These are phyloP conservation scores for Drosophila buzzatii DNA, from an alignment of 2,888 invertebrate genomes.

Conservation along the genomic window DNA sequence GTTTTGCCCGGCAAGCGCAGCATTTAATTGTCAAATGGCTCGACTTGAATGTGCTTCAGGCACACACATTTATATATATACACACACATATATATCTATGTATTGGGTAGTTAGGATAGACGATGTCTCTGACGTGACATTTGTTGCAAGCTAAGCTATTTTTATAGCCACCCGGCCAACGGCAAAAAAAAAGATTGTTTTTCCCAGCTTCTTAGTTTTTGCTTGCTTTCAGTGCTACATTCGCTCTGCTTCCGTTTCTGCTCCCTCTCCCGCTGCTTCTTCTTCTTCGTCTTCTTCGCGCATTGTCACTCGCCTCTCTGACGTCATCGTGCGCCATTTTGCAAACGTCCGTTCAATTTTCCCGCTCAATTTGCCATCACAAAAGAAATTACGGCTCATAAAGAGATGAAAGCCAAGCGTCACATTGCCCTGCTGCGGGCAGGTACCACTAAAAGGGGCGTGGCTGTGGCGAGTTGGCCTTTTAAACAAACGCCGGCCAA, in stretches of 20 bases:
- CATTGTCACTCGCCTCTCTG: slow-evolving; percentile 32
- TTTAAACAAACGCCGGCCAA: slow-evolving; percentile 51
- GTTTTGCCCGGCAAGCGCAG: slow-evolving; percentile 63
- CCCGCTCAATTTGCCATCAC: slow-evolving; percentile 77
- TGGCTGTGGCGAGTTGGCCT: slow-evolving; percentile 30
- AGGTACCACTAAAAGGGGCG: background rate
- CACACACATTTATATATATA: background rate
- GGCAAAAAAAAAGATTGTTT: slow-evolving; percentile 29
- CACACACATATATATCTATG: background rate
- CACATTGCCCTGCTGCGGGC: background rate
- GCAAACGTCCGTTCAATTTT: slow-evolving; percentile 55
- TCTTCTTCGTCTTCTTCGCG: background rate
- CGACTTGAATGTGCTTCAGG: slow-evolving; percentile 9
- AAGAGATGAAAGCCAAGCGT: slow-evolving; percentile 67
- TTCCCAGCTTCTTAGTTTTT: background rate
- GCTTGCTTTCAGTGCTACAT: too few relatives aligned
- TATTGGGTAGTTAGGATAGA: background rate
- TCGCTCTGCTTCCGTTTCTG: background rate
- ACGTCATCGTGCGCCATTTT: slow-evolving; percentile 53
- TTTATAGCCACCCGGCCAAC: slow-evolving; percentile 41
- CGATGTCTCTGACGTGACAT: slow-evolving; percentile 56
- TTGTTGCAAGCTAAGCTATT: slow-evolving; percentile 68
- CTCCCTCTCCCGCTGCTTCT: background rate
- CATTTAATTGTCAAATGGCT: slow-evolving; percentile 77
- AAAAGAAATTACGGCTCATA: slow-evolving; percentile 74